phyloP scores from a whole-genome alignment of 2,797 vertebrate genomes.

The Octomys mimax region DNA sequence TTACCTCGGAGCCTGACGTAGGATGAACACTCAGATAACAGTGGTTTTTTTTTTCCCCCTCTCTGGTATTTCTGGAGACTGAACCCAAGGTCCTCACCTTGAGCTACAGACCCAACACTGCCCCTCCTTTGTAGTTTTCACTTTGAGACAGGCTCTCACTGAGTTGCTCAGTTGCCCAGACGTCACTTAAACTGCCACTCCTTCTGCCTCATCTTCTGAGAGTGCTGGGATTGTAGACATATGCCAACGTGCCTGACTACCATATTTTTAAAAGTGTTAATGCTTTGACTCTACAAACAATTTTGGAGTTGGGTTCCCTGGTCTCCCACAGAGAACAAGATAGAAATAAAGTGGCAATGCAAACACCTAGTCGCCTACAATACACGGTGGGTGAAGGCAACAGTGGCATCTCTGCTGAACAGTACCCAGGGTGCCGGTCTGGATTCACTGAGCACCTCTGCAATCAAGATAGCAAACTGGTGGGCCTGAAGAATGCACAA shows the following conservation, averaged over 20 bases:
- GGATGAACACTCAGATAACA: background rate
- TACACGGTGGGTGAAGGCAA: background rate
- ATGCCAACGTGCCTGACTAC: too few species aligned
- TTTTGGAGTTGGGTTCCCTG: background rate
- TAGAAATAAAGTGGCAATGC: background rate
- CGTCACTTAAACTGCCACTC: background rate
- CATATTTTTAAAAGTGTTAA: background rate
- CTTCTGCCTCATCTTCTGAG: background rate
- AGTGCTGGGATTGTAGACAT: background rate
- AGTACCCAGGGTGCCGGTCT: background rate
- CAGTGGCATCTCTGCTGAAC: rapidly evolving
- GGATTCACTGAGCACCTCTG: background rate
- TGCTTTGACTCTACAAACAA: background rate
- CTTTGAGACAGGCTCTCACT: background rate
- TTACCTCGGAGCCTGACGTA: background rate
- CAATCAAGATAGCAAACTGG: background rate
- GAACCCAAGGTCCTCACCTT: background rate
- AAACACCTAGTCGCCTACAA: background rate
- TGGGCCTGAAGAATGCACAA: background rate
- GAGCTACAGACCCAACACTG: background rate
- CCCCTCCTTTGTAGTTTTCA: background rate
- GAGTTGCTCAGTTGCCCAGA: background rate
- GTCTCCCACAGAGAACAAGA: background rate
- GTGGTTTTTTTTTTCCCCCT: background rate
- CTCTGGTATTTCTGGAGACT: background rate